Base-by-base conservation (phyloP, 2,797 vertebrate species). In the Passerculus sandwichensis region DNA sequence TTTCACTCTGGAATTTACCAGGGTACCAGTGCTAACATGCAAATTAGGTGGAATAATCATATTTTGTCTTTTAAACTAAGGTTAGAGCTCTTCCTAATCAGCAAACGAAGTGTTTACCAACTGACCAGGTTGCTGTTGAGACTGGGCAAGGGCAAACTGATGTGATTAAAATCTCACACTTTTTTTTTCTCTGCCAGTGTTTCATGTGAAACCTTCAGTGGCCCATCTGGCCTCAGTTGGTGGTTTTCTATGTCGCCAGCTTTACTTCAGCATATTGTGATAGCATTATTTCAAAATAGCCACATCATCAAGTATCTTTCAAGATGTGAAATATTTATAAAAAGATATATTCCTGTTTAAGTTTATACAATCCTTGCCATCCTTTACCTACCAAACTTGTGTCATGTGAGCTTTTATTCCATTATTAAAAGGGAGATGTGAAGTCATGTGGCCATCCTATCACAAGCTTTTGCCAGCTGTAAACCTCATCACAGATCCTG, bases 401-500 rank as follows among this genome's bases (percentile, higher is more conserved):
- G 95, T 93, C 86, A 79, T 92, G 51, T n/a, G 38, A 95, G 85
- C 85, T 91, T 96, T 76, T 81, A 87, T 94, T 91, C 71, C 22
- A 5, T 67, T 96, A 96, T 96, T 96, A 94, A 95, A 94, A 76
- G 13, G 64, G 94, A 96, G 96, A 97, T 86, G 87, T 93, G 95
- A 96, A 94, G 26, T 79, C 85, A 89, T 92, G 89, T 88, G 87
- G 93, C 97, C 87, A 81, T 93, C 95, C 84, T 97, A 95, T 96
- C 97, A 92, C 92, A 91, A 88, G 88, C 94, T 82, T 92, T 89
- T 97, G 97, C 97, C 97, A 98, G 97, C 97, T 98, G 98, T 96
- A 97, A 98, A 98, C 96, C 97, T 97, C 97, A 98, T 98, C 97
- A 97, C 95, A 86, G 93, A 96, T 97, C 94, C 97, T 98, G 97